Percentiles rank a stretch among this genome's conserved stretches.
phyloP scores from a whole-genome alignment of 30 jellyfish, hydroid and myxozoan genomes.

The Catostylus mosaicus region DNA sequence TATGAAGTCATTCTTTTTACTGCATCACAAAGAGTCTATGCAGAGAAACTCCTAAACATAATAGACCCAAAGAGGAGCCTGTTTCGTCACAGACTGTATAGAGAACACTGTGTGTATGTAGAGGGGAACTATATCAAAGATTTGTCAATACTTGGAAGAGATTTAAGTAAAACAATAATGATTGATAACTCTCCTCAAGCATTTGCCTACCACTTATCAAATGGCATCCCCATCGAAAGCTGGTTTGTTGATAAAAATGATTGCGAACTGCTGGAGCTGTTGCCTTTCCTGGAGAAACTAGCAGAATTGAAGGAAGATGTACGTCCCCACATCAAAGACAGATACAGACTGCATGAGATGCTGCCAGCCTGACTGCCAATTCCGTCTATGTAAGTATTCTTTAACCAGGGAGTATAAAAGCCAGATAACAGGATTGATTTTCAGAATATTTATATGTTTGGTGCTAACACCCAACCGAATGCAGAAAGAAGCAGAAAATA shows the following conservation, averaged over 20 bases:
- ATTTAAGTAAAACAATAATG: constrained; percentile 84
- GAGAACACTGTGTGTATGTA: constrained; percentile 95
- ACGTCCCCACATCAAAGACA: constrained; percentile 96
- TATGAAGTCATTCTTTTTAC: constrained; percentile 95
- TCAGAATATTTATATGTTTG: too few relatives aligned
- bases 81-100: constrained; percentile 92
- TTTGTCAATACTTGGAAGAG: constrained; percentile 92
- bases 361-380: constrained; percentile 79
- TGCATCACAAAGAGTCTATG: constrained; percentile 95
- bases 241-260: constrained; percentile 98
- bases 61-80: constrained; percentile 88
- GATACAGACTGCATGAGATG: constrained; percentile 96
- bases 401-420: too few relatives aligned
- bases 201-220: constrained; percentile 95
- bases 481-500: too few relatives aligned
- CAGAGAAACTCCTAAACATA: constrained; percentile 91
- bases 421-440: too few relatives aligned
- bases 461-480: too few relatives aligned
- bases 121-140: constrained; percentile 98
- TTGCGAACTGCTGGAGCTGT: constrained; percentile 88
- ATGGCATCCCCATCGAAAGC: constrained; percentile 97
- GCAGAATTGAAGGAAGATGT: constrained; percentile 95
- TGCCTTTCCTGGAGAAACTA: constrained; percentile 92
- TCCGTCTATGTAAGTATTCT: neutral
- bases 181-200: constrained; percentile 99